phyloP scores from a whole-genome alignment of 2,888 invertebrate genomes.

The Eucera pruinosa region DNA sequence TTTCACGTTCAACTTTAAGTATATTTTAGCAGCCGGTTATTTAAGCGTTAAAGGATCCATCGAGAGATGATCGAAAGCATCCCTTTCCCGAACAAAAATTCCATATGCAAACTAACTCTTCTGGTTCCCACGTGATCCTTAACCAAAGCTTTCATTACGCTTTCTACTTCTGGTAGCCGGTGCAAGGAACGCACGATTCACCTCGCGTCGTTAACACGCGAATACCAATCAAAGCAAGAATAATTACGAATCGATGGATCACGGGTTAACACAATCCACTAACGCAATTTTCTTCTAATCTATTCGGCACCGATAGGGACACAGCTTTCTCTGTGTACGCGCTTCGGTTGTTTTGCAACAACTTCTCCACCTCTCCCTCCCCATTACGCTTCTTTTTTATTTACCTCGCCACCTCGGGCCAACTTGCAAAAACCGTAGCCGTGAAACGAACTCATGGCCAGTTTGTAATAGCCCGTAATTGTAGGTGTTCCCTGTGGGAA shows the following conservation, averaged over 20 bases:
- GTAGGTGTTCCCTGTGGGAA: slow-evolving; percentile 50
- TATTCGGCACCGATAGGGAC: background rate
- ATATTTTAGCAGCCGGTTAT: too few species aligned
- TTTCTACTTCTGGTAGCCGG: slow-evolving; percentile 42
- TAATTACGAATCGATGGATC: slow-evolving; percentile 58
- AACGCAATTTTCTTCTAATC: slow-evolving; percentile 16
- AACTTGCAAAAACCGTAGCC: slow-evolving; percentile 21
- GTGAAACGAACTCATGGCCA: slow-evolving; percentile 31
- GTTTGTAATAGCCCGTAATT: slow-evolving; percentile 46
- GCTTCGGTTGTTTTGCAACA: slow-evolving; percentile 4
- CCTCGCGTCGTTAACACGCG: slow-evolving; percentile 52
- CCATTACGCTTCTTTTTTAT: slow-evolving; percentile 20
- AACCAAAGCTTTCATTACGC: slow-evolving; percentile 45
- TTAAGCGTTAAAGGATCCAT: too few species aligned
- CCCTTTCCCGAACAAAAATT: too few species aligned
- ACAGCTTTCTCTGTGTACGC: slow-evolving; percentile 51
- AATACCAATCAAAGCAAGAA: slow-evolving; percentile 49
- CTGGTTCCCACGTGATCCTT: slow-evolving; percentile 36
- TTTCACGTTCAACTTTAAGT: too few species aligned
- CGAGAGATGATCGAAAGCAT: too few species aligned
- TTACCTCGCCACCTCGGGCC: slow-evolving; percentile 4
- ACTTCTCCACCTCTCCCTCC: background rate
- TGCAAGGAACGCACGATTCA: slow-evolving; percentile 52
- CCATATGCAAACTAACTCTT: slow-evolving; percentile 17
- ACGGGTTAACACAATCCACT: slow-evolving; percentile 58